Percentiles rank a stretch among this genome's conserved stretches.
phyloP scores from a whole-genome alignment of 1,140 invertebrate genomes.

The Pteromalus puparum region DNA sequence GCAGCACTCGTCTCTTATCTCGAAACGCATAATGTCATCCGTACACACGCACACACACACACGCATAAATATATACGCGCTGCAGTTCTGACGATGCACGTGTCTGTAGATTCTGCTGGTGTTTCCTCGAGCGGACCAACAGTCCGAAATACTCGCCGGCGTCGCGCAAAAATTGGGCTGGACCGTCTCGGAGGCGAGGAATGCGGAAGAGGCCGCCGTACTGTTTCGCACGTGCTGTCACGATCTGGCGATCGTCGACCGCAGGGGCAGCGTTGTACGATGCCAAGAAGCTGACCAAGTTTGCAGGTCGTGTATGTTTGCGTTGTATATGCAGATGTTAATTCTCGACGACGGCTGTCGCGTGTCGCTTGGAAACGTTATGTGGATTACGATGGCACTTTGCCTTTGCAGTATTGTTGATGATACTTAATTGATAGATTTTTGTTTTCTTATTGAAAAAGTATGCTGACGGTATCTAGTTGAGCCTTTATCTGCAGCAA shows the following conservation, averaged over 20 bases:
- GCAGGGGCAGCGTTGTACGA: slow-evolving; percentile 74
- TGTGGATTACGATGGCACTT: too few species aligned
- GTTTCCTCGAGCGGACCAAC: slow-evolving; percentile 78
- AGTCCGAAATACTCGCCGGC: slow-evolving; percentile 78
- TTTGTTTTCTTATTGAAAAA: too few species aligned
- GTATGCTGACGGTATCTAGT: too few species aligned
- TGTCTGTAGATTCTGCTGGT: slow-evolving; percentile 78
- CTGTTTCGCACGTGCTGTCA: slow-evolving; percentile 76
- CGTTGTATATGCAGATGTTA: too few species aligned
- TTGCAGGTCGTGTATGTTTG: slow-evolving; percentile 75
- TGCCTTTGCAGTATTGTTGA: too few species aligned
- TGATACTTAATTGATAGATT: too few species aligned
- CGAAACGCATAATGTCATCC: not conserved
- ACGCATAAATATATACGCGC: not conserved
- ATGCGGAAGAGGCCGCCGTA: slow-evolving; percentile 77
- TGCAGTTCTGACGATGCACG: not conserved
- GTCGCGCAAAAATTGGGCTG: slow-evolving; percentile 79
- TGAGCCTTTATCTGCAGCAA: too few species aligned
- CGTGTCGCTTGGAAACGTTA: not conserved
- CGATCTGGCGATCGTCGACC: slow-evolving; percentile 82
- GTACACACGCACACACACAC: too few species aligned
- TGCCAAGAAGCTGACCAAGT: slow-evolving; percentile 78
- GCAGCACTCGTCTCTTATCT: slow-evolving; percentile 19
- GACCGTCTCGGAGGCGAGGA: slow-evolving; percentile 76
- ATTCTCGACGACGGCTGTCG: not conserved